A percentile compares a stretch with the other conserved stretches of the same genome.
Evolutionary conservation across 1,140 invertebrate genomes (phyloP).

Genomic region (Heterodera carotae): DNA sequence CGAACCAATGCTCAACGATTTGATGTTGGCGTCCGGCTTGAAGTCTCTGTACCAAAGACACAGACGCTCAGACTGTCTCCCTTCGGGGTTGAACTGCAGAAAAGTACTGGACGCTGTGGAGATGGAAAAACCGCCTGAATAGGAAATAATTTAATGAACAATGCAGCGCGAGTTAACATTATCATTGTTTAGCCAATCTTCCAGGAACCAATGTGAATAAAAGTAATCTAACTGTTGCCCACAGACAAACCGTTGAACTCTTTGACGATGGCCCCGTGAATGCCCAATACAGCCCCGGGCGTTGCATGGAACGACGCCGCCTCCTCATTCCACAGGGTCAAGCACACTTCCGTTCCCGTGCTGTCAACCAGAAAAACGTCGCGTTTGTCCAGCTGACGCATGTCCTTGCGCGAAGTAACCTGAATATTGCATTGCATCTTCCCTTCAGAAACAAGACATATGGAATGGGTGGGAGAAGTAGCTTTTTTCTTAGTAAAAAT

Average conservation of each 20-base stretch:
- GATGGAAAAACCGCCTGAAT: constrained; percentile 52
- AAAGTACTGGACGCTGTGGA: not conserved
- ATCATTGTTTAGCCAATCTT: no score
- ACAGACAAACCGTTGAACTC: constrained; percentile 54
- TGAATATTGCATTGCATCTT: constrained; percentile 26
- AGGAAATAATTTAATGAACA: not conserved
- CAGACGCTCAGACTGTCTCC: constrained; percentile 35
- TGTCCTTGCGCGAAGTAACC: constrained; percentile 71
- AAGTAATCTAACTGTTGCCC: no score
- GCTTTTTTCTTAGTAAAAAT: no score
- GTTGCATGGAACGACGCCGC: constrained; percentile 56
- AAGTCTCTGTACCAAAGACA: constrained; percentile 47
- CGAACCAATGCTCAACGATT: constrained; percentile 39
- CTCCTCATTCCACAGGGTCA: constrained; percentile 70
- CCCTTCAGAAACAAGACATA: no score
- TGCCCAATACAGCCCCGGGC: constrained; percentile 51
- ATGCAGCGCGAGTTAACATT: no score
- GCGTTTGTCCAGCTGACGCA: constrained; percentile 84
- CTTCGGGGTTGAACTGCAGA: constrained; percentile 41
- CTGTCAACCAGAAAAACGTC: constrained; percentile 85
- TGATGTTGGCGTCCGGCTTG: constrained; percentile 39
- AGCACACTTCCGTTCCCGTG: constrained; percentile 75
- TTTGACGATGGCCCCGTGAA: constrained; percentile 57
- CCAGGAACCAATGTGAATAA: no score
- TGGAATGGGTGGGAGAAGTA: no score